Percentiles rank a stretch among this genome's conserved stretches.
Evolutionary conservation across 2,797 vertebrate species (phyloP).

Genomic region (Notolabrus celidotus): DNA sequence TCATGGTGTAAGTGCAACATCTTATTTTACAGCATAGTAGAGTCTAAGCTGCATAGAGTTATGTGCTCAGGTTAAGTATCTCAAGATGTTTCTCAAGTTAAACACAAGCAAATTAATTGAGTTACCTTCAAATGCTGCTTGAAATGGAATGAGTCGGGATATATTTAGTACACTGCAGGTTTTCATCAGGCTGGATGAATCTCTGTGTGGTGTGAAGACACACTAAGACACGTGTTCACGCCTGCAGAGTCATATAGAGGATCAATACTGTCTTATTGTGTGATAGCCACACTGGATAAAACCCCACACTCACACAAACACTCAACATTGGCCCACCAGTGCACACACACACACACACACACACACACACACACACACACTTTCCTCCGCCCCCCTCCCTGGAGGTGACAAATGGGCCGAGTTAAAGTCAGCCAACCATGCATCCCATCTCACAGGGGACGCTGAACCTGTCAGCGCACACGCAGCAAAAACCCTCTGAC

Average conservation of each 20-base stretch:
- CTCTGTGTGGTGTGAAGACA: constrained; percentile 13
- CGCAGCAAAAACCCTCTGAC: constrained; percentile 9
- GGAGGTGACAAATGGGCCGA: constrained; percentile 40
- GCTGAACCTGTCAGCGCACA: constrained; percentile 36
- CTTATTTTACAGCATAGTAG: no score
- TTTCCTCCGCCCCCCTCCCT: constrained; percentile 14
- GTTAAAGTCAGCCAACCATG: constrained; percentile 52
- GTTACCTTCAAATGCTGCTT: not conserved
- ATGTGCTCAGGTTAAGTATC: no score
- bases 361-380: constrained; percentile 6
- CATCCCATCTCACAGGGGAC: constrained; percentile 45
- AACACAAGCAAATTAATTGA: no score
- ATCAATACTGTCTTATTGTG: constrained; percentile 49
- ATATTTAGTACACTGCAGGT: not conserved
- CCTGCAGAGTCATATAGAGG: constrained; percentile 26
- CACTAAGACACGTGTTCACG: constrained; percentile 36
- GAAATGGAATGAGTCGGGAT: not conserved
- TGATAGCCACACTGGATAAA: constrained; percentile 13
- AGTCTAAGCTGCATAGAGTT: no score
- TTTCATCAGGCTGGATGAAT: constrained; percentile 16
- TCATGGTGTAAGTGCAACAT: no score
- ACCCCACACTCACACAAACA: constrained; percentile 1
- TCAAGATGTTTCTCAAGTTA: no score
- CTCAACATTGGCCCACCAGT: not conserved
- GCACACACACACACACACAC: constrained; percentile 1